These are phyloP conservation scores for Phymatocera aterrima DNA, from an alignment of 2,888 invertebrate species.

Conservation along the genomic window DNA sequence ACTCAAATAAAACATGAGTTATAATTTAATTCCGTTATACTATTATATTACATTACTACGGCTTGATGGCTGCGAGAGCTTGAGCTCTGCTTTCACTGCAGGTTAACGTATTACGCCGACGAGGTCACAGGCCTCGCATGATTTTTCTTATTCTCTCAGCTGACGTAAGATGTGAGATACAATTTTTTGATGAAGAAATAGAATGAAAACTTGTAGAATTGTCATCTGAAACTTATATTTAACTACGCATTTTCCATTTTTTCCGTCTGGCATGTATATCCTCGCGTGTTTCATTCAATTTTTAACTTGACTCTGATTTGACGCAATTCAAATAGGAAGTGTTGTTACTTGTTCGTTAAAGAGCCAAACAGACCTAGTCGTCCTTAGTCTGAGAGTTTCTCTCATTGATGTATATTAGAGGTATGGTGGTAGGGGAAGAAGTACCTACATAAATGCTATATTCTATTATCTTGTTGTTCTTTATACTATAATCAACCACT, in stretches of 20 bases:
- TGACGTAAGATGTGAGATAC: constrained; percentile 2
- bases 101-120: constrained; percentile 44
- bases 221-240: neutral
- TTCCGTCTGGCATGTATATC: neutral
- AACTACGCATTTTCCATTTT: neutral
- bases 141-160: constrained; percentile 16
- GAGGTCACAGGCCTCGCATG: constrained; percentile 38
- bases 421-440: neutral
- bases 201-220: neutral
- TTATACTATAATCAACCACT: neutral
- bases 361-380: neutral
- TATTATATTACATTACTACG: constrained; percentile 13
- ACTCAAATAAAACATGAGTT: constrained; percentile 3
- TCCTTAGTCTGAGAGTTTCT: neutral
- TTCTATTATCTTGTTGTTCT: constrained; percentile 9
- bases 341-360: neutral
- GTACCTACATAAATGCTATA: too few relatives aligned
- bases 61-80: constrained; percentile 4
- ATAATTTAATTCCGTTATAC: constrained; percentile 19
- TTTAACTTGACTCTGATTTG: neutral
- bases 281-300: neutral
- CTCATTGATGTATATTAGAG: constrained; percentile 3
- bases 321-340: neutral
- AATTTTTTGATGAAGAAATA: neutral
- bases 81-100: constrained; percentile 42